Evolutionary conservation across 2,888 invertebrate species (phyloP).

Genomic region (Tenthredo distinguenda): DNA sequence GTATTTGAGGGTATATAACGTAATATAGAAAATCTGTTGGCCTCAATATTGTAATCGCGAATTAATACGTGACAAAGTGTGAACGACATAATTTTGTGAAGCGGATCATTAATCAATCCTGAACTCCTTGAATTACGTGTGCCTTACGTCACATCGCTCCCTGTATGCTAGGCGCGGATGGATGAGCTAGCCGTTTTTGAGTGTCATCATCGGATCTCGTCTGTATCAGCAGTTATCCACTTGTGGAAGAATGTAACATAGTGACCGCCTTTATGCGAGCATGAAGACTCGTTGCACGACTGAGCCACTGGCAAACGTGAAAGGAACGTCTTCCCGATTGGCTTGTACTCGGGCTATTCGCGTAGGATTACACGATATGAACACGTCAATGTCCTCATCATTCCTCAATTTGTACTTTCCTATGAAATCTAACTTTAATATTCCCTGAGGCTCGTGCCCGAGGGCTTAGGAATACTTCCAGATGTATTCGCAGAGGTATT

Average conservation of each 20-base stretch:
- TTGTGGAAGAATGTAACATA: constrained; percentile 38
- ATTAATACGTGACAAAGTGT: neutral
- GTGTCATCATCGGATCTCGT: constrained; percentile 30
- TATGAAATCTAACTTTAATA: neutral
- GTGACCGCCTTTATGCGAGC: constrained; percentile 31
- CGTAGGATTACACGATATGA: neutral
- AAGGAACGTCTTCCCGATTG: constrained; percentile 9
- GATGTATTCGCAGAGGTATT: neutral
- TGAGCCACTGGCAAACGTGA: constrained; percentile 25
- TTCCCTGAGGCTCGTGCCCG: neutral
- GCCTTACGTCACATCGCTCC: neutral
- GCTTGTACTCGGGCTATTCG: neutral
- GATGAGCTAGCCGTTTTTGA: constrained; percentile 22
- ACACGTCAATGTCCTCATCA: neutral
- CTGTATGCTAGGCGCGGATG: constrained; percentile 11
- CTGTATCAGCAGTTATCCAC: neutral
- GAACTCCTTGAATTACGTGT: neutral
- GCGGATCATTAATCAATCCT: neutral
- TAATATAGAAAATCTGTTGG: neutral
- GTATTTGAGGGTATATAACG: neutral
- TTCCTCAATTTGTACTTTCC: neutral
- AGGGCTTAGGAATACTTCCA: neutral
- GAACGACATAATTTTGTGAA: neutral
- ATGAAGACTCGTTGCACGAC: neutral
- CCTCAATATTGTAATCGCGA: neutral